Evolutionary conservation across 2,888 invertebrate genomes (phyloP), one percentile per base, ranked within the genome.

Genomic region (Cancer borealis): DNA sequence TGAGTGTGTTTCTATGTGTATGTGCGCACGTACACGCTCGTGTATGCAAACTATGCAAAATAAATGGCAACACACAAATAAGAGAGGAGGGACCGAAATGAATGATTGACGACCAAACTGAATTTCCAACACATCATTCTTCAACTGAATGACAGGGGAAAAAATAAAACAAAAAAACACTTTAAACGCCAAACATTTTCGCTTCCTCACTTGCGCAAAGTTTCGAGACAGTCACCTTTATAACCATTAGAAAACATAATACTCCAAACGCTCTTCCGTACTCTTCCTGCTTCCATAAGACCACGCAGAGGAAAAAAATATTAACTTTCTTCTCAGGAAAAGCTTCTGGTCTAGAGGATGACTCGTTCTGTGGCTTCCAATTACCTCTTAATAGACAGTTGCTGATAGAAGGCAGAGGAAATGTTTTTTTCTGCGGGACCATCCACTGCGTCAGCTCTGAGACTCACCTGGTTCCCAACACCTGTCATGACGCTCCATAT

Each of bases 321-420:
- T 66, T 66, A 66, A 66, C 66, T 66, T 66, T 66, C n/a, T 6
- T n/a, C 66, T 66, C 66, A 66, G 66, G 66, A 66, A 66, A 66
- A 66, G 66, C 66, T 66, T 66, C 66, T n/a, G 66, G 66, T 66
- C 66, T n/a, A 66, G 66, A 66, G 17, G 66, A 66, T 66, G 66
- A 66, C n/a, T 66, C 66, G n/a, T 66, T 66, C 66, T 66, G 66
- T 66, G 66, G 66, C 66, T n/a, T 66, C 66, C 66, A 66, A 66
- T 66, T 66, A 66, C 66, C 66, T 66, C n/a, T 66, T 66, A 66
- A 66, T 66, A n/a, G 66, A 66, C 66, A n/a, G 66, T 3, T 3
- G 66, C 66, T 66, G 66, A 66, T n/a, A 66, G 66, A n/a, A 66
- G 66, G n/a, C 66, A 21, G 66, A 66, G 66, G 66, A 66, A 66